Percentiles rank a stretch among this genome's conserved stretches.
These are phyloP conservation scores for Leptoclinus maculatus DNA, from an alignment of 2,797 vertebrate genomes.

Conservation along the genomic window DNA sequence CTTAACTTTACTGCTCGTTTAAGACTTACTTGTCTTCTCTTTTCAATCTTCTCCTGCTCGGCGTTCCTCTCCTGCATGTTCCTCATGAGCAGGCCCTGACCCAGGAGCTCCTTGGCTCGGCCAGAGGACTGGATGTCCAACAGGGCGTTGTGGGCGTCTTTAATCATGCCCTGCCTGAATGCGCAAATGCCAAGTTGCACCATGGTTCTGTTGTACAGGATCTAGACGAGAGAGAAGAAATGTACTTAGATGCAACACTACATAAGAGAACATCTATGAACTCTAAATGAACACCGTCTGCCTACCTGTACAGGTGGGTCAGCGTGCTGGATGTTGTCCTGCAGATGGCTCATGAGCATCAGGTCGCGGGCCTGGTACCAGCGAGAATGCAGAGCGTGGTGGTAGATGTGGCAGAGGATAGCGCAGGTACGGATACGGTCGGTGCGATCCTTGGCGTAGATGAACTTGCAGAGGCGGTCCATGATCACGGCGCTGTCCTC, in stretches of 20 bases:
- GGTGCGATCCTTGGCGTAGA: conserved; percentile 93
- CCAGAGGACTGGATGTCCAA: conserved; percentile 95
- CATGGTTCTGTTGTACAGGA: conserved; percentile 96
- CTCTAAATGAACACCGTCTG: not conserved
- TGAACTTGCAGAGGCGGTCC: conserved; percentile 94
- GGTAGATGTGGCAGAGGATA: conserved; percentile 95
- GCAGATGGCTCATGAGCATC: conserved; percentile 97
- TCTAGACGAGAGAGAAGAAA: conserved; percentile 74
- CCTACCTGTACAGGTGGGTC: conserved; percentile 93
- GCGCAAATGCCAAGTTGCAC: conserved; percentile 95
- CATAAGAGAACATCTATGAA: not conserved
- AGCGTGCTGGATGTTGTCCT: conserved; percentile 95
- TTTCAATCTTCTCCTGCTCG: conserved; percentile 96
- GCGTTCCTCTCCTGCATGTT: conserved; percentile 96
- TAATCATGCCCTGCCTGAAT: conserved; percentile 94
- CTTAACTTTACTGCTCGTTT: not conserved
- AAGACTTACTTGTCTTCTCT: conserved; percentile 86
- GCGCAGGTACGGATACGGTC: conserved; percentile 94
- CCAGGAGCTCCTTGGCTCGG: conserved; percentile 93
- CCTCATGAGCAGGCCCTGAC: conserved; percentile 92
- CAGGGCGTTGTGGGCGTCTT: conserved; percentile 93
- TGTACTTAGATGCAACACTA: rapidly evolving
- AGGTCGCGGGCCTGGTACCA: conserved; percentile 95
- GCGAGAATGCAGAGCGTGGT: conserved; percentile 93
- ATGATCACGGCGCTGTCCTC: conserved; percentile 91